These are phyloP conservation scores for Cotesia congregata DNA, from an alignment of 2,888 invertebrate species.

Conservation along the genomic window DNA sequence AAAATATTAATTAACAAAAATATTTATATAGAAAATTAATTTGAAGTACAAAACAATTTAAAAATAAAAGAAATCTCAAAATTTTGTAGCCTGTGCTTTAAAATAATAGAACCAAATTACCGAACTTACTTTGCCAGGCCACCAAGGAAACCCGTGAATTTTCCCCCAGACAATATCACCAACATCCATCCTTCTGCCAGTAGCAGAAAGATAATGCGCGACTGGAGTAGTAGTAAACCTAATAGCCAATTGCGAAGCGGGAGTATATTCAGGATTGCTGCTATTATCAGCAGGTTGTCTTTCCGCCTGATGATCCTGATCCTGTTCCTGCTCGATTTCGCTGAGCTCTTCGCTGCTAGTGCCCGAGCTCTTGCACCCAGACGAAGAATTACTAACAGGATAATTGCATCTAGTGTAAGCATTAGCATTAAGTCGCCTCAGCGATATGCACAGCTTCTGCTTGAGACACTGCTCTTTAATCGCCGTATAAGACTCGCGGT, in stretches of 20 bases:
- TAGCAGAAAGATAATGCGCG: conserved; percentile 73
- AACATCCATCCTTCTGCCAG: conserved; percentile 74
- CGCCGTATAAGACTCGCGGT: conserved; percentile 72
- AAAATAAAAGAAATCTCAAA: too few relatives aligned
- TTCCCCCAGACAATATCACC: conserved; percentile 93
- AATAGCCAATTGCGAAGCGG: conserved; percentile 73
- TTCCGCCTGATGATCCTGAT: conserved; percentile 25
- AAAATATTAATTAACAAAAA: too few relatives aligned
- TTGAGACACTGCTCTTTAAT: conserved; percentile 80
- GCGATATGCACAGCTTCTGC: conserved; percentile 82
- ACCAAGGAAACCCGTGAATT: conserved; percentile 89
- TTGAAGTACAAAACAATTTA: too few relatives aligned
- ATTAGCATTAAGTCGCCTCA: conserved; percentile 80
- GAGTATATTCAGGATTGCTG: conserved; percentile 73
- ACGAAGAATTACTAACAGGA: conserved; percentile 69
- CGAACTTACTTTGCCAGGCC: conserved; percentile 82
- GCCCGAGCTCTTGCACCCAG: conserved; percentile 72
- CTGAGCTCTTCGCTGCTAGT: conserved; percentile 70
- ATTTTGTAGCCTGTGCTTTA: background rate
- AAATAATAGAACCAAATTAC: background rate
- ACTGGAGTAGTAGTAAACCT: conserved; percentile 74
- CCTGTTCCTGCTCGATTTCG: conserved; percentile 58
- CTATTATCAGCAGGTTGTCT: conserved; percentile 56
- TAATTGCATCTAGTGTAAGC: conserved; percentile 75
- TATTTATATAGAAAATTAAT: too few relatives aligned